These are phyloP conservation scores for Oopsacas minuta DNA, from an alignment of 37 sponge, comb jelly and placozoan genomes.

Conservation along the genomic window DNA sequence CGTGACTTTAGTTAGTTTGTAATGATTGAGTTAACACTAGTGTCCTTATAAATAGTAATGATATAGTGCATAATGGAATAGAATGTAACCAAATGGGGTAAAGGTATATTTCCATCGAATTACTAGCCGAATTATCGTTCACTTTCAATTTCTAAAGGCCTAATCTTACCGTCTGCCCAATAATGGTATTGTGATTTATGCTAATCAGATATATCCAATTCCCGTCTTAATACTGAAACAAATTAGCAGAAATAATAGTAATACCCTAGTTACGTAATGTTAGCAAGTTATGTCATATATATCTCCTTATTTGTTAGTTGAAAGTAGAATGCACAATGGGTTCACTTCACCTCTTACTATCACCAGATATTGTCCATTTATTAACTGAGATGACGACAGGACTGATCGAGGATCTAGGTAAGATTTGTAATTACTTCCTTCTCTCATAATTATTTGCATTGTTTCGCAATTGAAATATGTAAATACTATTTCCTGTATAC, in stretches of 20 bases:
- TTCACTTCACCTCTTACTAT: background rate
- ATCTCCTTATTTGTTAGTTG: slow-evolving; percentile 12
- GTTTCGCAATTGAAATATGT: too few species aligned
- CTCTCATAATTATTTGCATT: too few species aligned
- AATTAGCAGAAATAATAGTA: background rate
- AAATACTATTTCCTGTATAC: too few species aligned
- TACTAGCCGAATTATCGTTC: background rate
- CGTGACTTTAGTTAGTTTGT: background rate
- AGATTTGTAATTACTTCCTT: too few species aligned
- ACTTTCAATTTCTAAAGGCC: background rate
- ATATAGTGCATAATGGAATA: background rate
- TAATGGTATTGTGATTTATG: background rate
- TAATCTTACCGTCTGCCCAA: background rate
- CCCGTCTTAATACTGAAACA: background rate
- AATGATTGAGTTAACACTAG: background rate
- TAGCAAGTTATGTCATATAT: background rate
- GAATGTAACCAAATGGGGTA: background rate
- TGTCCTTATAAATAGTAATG: background rate
- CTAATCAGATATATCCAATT: background rate
- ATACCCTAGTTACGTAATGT: background rate
- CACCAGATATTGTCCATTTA: background rate
- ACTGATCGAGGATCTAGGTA: background rate
- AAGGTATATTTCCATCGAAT: background rate
- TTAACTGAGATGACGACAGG: background rate
- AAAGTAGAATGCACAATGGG: slow-evolving; percentile 1